Conservation (phyloP, 1,140 invertebrate genomes). For the Arion vulgaris region DNA sequence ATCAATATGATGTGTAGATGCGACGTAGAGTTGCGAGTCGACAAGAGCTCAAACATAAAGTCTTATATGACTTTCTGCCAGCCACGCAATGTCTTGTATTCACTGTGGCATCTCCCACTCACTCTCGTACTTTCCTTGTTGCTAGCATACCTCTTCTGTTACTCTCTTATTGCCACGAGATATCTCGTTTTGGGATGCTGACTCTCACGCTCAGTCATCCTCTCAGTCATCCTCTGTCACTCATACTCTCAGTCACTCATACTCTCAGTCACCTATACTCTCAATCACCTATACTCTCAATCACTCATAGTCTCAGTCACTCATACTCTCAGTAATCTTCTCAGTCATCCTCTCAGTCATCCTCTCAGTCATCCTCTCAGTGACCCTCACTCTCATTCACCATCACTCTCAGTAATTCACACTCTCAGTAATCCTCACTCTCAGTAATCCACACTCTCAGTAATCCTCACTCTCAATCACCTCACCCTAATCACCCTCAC, state of each 20-base stretch:
- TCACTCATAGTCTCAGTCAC: background rate
- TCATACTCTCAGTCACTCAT: background rate
- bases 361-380: background rate
- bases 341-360: background rate
- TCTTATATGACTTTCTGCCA: too few species aligned
- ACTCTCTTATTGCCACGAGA: too few species aligned
- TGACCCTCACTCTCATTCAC: background rate
- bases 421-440: too few species aligned
- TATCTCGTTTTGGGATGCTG: too few species aligned
- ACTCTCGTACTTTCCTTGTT: too few species aligned
- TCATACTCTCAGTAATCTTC: background rate
- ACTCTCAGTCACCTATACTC: background rate
- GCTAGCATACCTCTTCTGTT: too few species aligned
- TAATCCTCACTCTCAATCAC: too few species aligned
- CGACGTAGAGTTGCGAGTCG: background rate
- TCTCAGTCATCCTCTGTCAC: too few species aligned
- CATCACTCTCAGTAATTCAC: conserved; percentile 25
- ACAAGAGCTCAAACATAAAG: background rate
- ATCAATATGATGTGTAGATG: background rate
- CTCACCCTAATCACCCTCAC: background rate
- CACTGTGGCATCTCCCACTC: too few species aligned
- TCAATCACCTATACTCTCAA: background rate
- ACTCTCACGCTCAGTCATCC: too few species aligned
- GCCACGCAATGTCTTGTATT: too few species aligned
- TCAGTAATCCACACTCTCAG: too few species aligned